phyloP scores from a whole-genome alignment of 2,113 vertebrate genomes.

The Pyrgilauda ruficollis region DNA sequence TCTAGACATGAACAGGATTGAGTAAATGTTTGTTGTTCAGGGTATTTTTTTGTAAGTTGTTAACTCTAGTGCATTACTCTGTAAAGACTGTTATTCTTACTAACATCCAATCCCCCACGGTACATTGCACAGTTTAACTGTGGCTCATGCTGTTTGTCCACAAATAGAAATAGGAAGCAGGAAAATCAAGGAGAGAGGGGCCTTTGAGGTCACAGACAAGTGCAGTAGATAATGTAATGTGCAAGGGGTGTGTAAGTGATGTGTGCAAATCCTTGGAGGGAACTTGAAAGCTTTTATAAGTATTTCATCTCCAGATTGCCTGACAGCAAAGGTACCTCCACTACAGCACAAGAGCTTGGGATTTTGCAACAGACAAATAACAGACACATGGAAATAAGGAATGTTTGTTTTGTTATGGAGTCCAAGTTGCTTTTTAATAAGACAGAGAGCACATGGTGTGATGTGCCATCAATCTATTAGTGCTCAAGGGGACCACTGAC shows the following conservation, averaged over 20 bases:
- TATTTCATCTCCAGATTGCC: slow-evolving; percentile 57
- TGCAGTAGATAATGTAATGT: slow-evolving; percentile 45
- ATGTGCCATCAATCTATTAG: not conserved
- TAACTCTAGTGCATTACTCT: not conserved
- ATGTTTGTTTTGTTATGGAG: not conserved
- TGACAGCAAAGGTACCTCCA: slow-evolving; percentile 41
- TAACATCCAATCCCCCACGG: not conserved
- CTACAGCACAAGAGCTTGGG: not conserved
- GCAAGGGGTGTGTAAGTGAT: not conserved
- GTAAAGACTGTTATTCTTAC: not conserved
- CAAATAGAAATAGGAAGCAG: slow-evolving; percentile 51
- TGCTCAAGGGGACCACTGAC: not conserved
- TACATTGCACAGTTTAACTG: slow-evolving; percentile 29
- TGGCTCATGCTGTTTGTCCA: slow-evolving; percentile 15
- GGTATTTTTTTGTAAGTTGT: not conserved
- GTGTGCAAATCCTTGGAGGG: slow-evolving; percentile 20
- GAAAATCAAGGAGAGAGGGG: slow-evolving; percentile 50
- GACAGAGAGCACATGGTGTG: not conserved
- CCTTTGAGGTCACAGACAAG: slow-evolving; percentile 62
- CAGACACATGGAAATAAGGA: not conserved
- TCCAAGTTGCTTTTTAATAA: not conserved
- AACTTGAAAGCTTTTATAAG: slow-evolving; percentile 53
- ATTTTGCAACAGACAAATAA: not conserved
- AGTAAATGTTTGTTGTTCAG: not conserved
- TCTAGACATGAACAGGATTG: not conserved